These are phyloP conservation scores for Xiphophorus couchianus DNA, from an alignment of 2,113 vertebrate species.

Conservation along the genomic window DNA sequence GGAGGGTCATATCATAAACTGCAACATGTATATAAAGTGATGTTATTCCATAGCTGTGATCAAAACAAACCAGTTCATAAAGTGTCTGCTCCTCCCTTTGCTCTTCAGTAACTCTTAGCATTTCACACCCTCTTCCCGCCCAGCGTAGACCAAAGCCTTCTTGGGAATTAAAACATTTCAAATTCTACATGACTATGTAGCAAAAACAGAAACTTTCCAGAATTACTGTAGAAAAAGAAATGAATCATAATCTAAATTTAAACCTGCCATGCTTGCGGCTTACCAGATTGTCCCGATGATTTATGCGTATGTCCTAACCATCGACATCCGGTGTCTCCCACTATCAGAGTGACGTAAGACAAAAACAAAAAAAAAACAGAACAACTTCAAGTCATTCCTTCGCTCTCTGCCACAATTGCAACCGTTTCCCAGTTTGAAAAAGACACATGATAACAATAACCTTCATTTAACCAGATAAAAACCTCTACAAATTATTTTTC, in stretches of 20 bases:
- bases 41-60: not conserved
- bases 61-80: not conserved
- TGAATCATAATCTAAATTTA: conserved; percentile 6
- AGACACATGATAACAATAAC: conserved; percentile 1
- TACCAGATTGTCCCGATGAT: not conserved
- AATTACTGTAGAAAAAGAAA: not conserved
- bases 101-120: not conserved
- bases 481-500: too few relatives aligned
- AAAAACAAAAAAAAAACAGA: conserved; percentile 60
- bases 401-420: conserved; percentile 38
- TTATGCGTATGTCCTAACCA: conserved; percentile 7
- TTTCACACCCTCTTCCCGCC: not conserved
- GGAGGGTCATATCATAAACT: not conserved
- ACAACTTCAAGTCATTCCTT: conserved; percentile 56
- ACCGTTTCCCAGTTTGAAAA: conserved; percentile 24
- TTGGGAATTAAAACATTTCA: not conserved
- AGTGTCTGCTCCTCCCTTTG: not conserved
- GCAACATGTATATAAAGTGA: not conserved
- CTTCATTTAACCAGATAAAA: too few relatives aligned
- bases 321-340: conserved; percentile 58
- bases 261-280: not conserved
- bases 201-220: not conserved
- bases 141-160: not conserved
- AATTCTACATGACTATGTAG: not conserved
- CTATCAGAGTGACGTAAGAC: conserved; percentile 35